Conservation (phyloP, 1,140 invertebrate genomes). For the Tetragonula clypearis region DNA sequence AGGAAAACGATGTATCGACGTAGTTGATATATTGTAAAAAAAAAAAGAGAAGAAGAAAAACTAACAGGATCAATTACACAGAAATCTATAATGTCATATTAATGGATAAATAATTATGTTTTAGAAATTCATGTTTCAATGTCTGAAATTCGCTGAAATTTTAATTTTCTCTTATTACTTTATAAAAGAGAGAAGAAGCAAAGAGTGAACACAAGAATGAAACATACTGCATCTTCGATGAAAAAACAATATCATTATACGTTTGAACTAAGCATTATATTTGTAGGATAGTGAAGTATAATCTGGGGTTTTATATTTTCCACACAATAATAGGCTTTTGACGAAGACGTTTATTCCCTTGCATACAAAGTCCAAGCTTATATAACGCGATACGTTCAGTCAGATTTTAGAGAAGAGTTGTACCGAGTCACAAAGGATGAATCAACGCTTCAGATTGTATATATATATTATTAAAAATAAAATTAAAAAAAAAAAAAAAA, state of each 20-base stretch:
- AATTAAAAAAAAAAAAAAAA: neutral
- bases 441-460: conserved; percentile 16
- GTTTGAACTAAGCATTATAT: conserved; percentile 72
- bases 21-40: conserved; percentile 67
- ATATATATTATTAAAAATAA: conserved; percentile 6
- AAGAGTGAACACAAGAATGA: conserved; percentile 30
- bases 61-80: conserved; percentile 30
- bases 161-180: conserved; percentile 72
- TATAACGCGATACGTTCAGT: neutral
- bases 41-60: conserved; percentile 62
- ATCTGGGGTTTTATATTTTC: conserved; percentile 80
- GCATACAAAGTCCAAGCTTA: conserved; percentile 64
- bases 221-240: conserved; percentile 61
- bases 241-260: conserved; percentile 52
- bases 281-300: conserved; percentile 75
- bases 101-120: conserved; percentile 60
- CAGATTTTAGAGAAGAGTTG: neutral
- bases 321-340: conserved; percentile 60
- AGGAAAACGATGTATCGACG: neutral
- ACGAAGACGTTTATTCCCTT: conserved; percentile 52
- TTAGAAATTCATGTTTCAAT: conserved; percentile 71
- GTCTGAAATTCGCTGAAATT: conserved; percentile 71
- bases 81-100: conserved; percentile 64
- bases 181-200: conserved; percentile 57
- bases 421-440: neutral